Evolutionary conservation across 2,113 vertebrate species (phyloP).

Genomic region (Eolophus roseicapilla): DNA sequence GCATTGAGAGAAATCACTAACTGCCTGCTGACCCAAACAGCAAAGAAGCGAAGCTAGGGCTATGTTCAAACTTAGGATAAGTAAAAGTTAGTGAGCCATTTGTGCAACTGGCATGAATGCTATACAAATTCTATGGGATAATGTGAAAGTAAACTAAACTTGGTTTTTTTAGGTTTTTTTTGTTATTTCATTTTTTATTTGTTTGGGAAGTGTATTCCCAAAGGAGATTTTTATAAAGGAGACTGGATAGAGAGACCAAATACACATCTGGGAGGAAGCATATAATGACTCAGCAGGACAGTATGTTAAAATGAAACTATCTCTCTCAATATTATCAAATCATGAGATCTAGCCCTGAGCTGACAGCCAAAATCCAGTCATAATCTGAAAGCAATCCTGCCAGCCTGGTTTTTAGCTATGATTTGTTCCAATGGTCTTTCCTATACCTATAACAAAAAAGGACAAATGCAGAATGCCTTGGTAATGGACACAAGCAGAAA

Average conservation of each 20-base stretch:
- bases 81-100: neutral
- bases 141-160: neutral
- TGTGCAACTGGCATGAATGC: neutral
- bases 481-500: neutral
- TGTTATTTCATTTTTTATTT: neutral
- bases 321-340: neutral
- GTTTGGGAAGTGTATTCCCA: neutral
- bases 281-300: neutral
- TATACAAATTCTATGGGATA: neutral
- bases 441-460: neutral
- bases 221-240: neutral
- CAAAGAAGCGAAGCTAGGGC: neutral
- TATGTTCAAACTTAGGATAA: neutral
- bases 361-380: neutral
- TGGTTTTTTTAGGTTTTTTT: neutral
- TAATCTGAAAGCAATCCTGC: neutral
- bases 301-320: neutral
- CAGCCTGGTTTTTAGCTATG: neutral
- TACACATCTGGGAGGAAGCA: neutral
- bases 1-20: neutral
- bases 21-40: neutral
- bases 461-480: neutral
- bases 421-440: neutral
- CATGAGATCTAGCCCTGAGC: neutral
- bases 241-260: fast-evolving